These are phyloP conservation scores for Nemotelus pantherinus DNA, from an alignment of 2,888 invertebrate species.

Conservation along the genomic window DNA sequence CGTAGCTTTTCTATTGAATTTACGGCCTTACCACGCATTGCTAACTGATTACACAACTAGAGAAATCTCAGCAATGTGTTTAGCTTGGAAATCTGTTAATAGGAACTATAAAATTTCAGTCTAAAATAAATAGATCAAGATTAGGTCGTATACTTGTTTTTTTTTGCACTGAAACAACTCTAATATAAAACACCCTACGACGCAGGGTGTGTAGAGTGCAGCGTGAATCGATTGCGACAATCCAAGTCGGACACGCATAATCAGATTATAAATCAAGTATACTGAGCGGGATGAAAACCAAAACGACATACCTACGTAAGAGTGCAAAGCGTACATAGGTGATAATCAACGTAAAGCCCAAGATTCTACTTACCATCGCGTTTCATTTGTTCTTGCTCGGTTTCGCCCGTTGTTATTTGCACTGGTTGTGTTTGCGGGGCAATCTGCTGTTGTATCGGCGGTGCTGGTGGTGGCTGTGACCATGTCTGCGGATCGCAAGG, in stretches of 20 bases:
- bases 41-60: slow-evolving; percentile 7
- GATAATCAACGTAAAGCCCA: neutral
- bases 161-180: neutral
- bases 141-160: slow-evolving; percentile 24
- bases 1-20: slow-evolving; percentile 20
- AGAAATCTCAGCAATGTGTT: slow-evolving; percentile 11
- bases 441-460: slow-evolving; percentile 30
- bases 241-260: slow-evolving; percentile 31
- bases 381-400: slow-evolving; percentile 54
- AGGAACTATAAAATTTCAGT: slow-evolving; percentile 13
- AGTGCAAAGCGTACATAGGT: neutral
- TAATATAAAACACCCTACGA: slow-evolving; percentile 12
- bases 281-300: slow-evolving; percentile 20
- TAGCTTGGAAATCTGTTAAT: slow-evolving; percentile 33
- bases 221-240: slow-evolving; percentile 22
- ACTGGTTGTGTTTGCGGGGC: slow-evolving; percentile 46
- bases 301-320: slow-evolving; percentile 33
- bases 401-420: slow-evolving; percentile 41
- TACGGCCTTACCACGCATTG: slow-evolving; percentile 19
- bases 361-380: slow-evolving; percentile 60
- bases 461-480: slow-evolving; percentile 33
- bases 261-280: slow-evolving; percentile 42
- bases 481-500: slow-evolving; percentile 24
- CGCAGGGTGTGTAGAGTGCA: neutral
- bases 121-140: slow-evolving; percentile 1